Evolutionary conservation across 2,888 invertebrate species (phyloP), one percentile per base, ranked within the genome.

Genomic region (Leptopilina drosophilae): DNA sequence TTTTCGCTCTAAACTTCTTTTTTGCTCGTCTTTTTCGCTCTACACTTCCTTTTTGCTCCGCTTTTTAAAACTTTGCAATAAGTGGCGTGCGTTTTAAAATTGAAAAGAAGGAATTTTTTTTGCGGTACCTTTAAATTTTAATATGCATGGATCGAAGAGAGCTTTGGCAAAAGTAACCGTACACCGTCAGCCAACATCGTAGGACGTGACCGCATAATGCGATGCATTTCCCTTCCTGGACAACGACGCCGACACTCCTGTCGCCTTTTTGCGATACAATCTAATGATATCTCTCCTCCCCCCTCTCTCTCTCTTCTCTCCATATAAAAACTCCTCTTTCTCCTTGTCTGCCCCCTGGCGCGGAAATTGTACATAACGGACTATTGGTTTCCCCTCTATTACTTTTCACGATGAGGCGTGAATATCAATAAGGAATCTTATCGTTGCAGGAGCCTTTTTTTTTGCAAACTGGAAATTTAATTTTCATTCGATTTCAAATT

Each of bases 241-340:
- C 46, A 67, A 40, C 65, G 65, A 67, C 66, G 66, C 66, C 66
- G 66, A 66, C 67, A 46, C 67, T 67, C 67, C 46, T 67, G 67
- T 67, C 49, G 46, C 46, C 67, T 67, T 67, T 67, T 67, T 67
- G 67, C 67, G 67, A 67, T 67, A 67, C 67, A 67, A 67, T 67
- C 67, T 46, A 12, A 46, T 42, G 65, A 66, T 66, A 66, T 66
- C 33, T 20, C 67, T 42, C 33, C 46, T 49, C 49, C 12, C 20
- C 20, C 46, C 4, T 49, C 49, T 12, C 11, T 49, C 49, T 8
- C 49, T 9, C 11, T 9, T 9, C 1, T 49, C 9, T 49, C 1
- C 11, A 9, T 46, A 42, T 46, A 46, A 67, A 67, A 67, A 20
- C 67, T 20, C 15, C 14, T 46, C 46, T 67, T 67, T 67, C 67